phyloP scores from a whole-genome alignment of 2,888 invertebrate genomes.

The Sceliomorpha sp. region DNA sequence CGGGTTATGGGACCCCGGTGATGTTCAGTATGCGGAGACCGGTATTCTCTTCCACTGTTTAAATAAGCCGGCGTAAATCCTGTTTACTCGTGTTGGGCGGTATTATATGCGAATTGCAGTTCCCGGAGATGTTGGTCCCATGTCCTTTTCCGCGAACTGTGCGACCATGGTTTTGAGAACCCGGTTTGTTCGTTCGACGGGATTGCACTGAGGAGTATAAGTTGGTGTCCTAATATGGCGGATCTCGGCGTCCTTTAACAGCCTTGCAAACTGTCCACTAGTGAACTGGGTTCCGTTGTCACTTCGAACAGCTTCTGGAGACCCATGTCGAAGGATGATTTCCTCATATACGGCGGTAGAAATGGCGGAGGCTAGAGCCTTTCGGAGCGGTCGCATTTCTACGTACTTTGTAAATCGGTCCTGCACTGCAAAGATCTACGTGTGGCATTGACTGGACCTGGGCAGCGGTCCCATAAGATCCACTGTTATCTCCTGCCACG shows the following conservation, averaged over 20 bases:
- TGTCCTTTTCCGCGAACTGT: constrained; percentile 55
- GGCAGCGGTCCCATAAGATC: too few relatives aligned
- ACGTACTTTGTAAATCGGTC: too few relatives aligned
- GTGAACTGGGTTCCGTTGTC: too few relatives aligned
- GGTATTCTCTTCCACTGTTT: constrained; percentile 45
- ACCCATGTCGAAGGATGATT: too few relatives aligned
- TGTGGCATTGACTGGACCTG: background rate
- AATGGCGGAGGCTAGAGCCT: too few relatives aligned
- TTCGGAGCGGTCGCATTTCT: too few relatives aligned
- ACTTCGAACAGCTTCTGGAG: too few relatives aligned
- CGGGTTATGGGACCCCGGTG: too few relatives aligned
- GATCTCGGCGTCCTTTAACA: constrained; percentile 13
- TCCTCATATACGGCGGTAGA: too few relatives aligned
- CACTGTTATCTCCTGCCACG: too few relatives aligned
- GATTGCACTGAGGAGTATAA: constrained; percentile 67
- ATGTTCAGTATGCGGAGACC: too few relatives aligned
- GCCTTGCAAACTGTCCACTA: background rate
- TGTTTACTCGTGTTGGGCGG: constrained; percentile 51
- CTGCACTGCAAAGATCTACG: background rate
- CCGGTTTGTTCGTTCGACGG: constrained; percentile 67
- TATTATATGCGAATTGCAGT: constrained; percentile 57
- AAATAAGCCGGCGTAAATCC: constrained; percentile 60
- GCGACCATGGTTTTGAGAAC: constrained; percentile 68
- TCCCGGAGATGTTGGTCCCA: constrained; percentile 59
- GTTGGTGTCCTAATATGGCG: constrained; percentile 39